Base-by-base conservation (phyloP, 2,888 invertebrate genomes). In the Suillia variegata region DNA sequence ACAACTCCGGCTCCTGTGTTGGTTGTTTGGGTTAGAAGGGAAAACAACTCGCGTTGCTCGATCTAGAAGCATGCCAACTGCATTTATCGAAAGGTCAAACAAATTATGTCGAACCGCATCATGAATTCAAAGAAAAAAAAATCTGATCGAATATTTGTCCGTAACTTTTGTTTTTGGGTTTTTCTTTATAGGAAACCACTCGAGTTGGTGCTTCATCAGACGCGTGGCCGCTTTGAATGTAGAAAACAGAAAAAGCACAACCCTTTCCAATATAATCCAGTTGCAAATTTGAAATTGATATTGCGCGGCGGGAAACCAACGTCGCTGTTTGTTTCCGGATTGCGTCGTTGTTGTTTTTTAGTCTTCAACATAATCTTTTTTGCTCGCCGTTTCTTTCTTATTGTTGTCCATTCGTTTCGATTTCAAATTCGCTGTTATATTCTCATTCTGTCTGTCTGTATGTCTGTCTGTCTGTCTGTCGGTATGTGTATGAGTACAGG, bases 201-300 rank as follows among this genome's bases (percentile, higher is more conserved):
- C 31, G 26, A 55, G 20, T 69, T 67, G 59, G 69, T 69, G 69
- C 73, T 75, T 74, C 73, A 77, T 77, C 77, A 74, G 75, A 71
- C 74, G 71, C 75, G 77, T 77, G 75, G 65, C 70, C 55, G 24
- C 18, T 26, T 26, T 10, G n/a, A n/a, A n/a, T n/a, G n/a, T n/a
- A n/a, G 26, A 15, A 26, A 15, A 13, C 17, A 56, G 22, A 48
- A 50, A 20, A 31, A 47, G 26, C 26, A 20, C 54, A 53, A 61
- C 57, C 49, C 51, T 54, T 50, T 61, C 50, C 42, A n/a, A 50
- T 59, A 6, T 22, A 18, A 18, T 50, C n/a, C 42, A 33, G 54
- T 52, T 64, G 73, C 70, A 75, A 77, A 76, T 77, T 77, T 70
- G 76, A 77, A 76, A 76, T 76, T 76, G 76, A 79, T 78, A 79